Evolutionary conservation across 2,888 invertebrate genomes (phyloP).

Genomic region (Pteria penguin): DNA sequence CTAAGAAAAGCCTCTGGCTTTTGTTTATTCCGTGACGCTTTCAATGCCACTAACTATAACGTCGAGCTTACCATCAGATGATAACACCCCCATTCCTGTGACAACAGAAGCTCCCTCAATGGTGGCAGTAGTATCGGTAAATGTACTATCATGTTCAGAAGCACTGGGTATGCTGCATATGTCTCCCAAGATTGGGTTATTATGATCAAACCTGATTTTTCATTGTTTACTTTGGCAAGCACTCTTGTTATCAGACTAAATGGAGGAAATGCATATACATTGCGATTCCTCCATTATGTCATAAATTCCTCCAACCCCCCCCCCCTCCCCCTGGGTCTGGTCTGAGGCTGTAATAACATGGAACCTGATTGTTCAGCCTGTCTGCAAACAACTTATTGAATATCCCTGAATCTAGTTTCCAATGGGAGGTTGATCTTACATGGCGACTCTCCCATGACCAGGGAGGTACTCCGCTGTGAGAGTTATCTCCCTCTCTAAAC

Average conservation of each 20-base stretch:
- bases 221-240: slow-evolving; percentile 16
- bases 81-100: neutral
- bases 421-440: neutral
- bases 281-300: slow-evolving; percentile 2
- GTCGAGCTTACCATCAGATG: neutral
- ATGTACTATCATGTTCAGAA: neutral
- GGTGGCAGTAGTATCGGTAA: slow-evolving; percentile 1
- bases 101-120: neutral
- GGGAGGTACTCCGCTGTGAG: slow-evolving; percentile 16
- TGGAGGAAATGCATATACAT: slow-evolving; percentile 31
- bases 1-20: neutral
- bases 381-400: slow-evolving; percentile 18
- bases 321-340: slow-evolving; percentile 16
- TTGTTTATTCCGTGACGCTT: neutral
- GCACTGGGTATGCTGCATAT: slow-evolving; percentile 20
- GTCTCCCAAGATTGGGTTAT: slow-evolving; percentile 21
- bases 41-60: slow-evolving; percentile 1
- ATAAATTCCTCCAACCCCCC: slow-evolving; percentile 18
- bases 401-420: neutral
- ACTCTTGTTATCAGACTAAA: slow-evolving; percentile 14
- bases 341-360: neutral
- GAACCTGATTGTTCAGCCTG: slow-evolving; percentile 21
- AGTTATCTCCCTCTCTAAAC: slow-evolving; percentile 11
- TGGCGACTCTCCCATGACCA: slow-evolving; percentile 7
- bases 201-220: slow-evolving; percentile 8